These are phyloP conservation scores for Mactromeris polynyma DNA, from an alignment of 2,888 invertebrate genomes.

Conservation along the genomic window DNA sequence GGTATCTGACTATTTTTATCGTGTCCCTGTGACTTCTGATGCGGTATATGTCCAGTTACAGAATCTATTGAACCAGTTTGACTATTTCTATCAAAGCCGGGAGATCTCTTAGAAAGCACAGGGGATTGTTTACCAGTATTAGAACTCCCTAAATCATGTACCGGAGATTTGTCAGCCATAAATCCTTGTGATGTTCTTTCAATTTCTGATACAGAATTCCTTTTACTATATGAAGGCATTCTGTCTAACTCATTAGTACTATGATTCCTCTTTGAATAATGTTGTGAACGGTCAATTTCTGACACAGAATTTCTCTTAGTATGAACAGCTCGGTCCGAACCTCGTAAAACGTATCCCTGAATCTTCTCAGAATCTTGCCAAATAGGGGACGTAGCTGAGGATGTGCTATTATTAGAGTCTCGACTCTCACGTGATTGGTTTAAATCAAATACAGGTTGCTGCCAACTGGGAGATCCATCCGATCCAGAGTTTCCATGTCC, in stretches of 20 bases:
- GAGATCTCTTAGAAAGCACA: not conserved
- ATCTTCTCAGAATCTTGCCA: not conserved
- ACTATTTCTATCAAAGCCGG: not conserved
- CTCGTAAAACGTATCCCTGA: not conserved
- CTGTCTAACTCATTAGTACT: not conserved
- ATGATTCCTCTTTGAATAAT: not conserved
- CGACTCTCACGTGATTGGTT: not conserved
- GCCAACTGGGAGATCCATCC: slow-evolving; percentile 7
- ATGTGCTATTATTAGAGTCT: not conserved
- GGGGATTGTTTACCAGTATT: not conserved
- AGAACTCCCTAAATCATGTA: not conserved
- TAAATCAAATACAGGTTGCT: not conserved
- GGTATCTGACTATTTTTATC: slow-evolving; percentile 18
- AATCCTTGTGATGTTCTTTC: not conserved
- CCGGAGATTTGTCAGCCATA: not conserved
- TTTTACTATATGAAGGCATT: slow-evolving; percentile 10
- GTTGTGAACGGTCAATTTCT: not conserved
- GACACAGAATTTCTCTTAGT: slow-evolving; percentile 7
- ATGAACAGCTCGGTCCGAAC: not conserved
- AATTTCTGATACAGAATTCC: not conserved
- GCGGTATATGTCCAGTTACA: not conserved
- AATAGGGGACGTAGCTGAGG: not conserved
- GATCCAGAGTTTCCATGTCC: not conserved
- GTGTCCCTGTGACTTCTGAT: not conserved
- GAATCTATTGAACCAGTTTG: not conserved